phyloP scores from a whole-genome alignment of 2,113 vertebrate genomes.

The Corynorhinus townsendii region DNA sequence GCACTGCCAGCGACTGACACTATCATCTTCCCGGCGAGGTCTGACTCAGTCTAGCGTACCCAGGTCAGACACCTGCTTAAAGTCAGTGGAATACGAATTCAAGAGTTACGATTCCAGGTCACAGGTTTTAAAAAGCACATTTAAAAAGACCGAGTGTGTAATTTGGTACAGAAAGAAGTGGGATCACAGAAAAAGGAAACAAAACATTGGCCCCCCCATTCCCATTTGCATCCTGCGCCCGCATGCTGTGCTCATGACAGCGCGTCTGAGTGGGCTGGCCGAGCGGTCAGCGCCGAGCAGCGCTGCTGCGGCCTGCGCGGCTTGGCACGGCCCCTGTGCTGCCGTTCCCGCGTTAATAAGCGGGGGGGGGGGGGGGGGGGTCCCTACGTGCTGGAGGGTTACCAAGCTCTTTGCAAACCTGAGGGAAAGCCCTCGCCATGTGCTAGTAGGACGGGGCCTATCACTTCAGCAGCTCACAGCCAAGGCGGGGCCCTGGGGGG shows the following conservation, averaged over 20 bases:
- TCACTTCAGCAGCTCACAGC: too few relatives aligned
- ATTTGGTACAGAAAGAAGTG: not conserved
- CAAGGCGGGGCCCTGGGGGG: too few relatives aligned
- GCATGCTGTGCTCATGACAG: fast-evolving
- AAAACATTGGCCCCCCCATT: not conserved
- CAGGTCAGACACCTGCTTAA: not conserved
- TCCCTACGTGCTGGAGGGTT: too few relatives aligned
- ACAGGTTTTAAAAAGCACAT: not conserved
- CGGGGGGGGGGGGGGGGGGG: too few relatives aligned
- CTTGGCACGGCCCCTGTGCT: too few relatives aligned
- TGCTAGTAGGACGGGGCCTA: too few relatives aligned
- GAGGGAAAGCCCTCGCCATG: too few relatives aligned
- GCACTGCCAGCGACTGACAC: fast-evolving
- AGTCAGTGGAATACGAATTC: not conserved
- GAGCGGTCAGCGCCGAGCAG: fast-evolving
- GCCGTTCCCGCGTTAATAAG: too few relatives aligned
- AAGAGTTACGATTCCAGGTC: not conserved
- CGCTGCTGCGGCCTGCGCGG: too few relatives aligned
- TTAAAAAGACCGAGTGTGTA: not conserved
- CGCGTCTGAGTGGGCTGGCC: not conserved
- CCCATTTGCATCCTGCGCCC: not conserved
- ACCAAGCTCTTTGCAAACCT: too few relatives aligned
- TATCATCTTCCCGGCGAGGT: not conserved
- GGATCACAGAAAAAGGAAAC: not conserved
- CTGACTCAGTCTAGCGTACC: not conserved